Conservation (phyloP, 2,888 invertebrate genomes). For the Torymus texanus region DNA sequence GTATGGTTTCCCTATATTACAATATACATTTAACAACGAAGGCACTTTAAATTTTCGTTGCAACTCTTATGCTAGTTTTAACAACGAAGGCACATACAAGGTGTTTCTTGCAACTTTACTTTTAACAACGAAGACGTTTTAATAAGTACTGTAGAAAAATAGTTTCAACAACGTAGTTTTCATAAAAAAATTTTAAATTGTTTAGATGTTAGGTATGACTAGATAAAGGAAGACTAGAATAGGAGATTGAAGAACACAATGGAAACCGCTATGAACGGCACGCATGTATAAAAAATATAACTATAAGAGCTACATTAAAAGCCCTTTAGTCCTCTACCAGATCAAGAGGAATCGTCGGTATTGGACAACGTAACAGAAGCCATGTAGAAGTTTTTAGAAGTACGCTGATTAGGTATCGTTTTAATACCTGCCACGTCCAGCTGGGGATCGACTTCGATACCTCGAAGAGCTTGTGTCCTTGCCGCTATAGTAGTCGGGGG, state of each 20-base stretch:
- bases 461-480: slow-evolving; percentile 75
- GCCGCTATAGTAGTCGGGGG: slow-evolving; percentile 71
- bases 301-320: slow-evolving; percentile 46
- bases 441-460: slow-evolving; percentile 77
- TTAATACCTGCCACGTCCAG: slow-evolving; percentile 77
- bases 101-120: slow-evolving; percentile 27
- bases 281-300: slow-evolving; percentile 42
- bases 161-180: slow-evolving; percentile 42
- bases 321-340: slow-evolving; percentile 53
- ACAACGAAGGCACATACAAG: slow-evolving; percentile 51
- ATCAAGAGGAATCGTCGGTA: slow-evolving; percentile 52
- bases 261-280: slow-evolving; percentile 49
- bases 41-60: slow-evolving; percentile 46
- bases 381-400: slow-evolving; percentile 52
- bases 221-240: slow-evolving; percentile 49
- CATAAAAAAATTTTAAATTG: slow-evolving; percentile 39
- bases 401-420: slow-evolving; percentile 49
- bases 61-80: slow-evolving; percentile 28
- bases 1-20: slow-evolving; percentile 46
- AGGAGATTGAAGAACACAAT: slow-evolving; percentile 46
- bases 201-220: slow-evolving; percentile 38
- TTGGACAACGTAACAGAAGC: slow-evolving; percentile 51
- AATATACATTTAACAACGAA: slow-evolving; percentile 48
- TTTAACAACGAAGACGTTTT: slow-evolving; percentile 49
- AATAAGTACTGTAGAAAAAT: slow-evolving; percentile 5